Base-by-base conservation (phyloP, 2,797 vertebrate genomes). In the Epinephelus malabaricus region DNA sequence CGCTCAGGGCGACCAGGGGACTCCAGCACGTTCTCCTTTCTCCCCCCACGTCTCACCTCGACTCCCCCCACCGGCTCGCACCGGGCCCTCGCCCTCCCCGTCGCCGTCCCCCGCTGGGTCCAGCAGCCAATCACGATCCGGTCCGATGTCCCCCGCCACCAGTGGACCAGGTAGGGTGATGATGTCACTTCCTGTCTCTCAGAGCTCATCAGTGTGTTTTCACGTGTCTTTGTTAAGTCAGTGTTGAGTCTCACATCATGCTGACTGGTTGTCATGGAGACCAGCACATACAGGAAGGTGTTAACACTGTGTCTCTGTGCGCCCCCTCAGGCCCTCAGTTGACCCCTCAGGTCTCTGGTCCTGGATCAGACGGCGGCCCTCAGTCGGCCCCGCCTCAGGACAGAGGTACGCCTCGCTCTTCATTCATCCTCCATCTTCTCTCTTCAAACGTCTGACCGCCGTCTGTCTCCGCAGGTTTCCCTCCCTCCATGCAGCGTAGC, bases 301-400 rank as follows among this genome's bases (percentile, higher is more conserved):
- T 30, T 58, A 67, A 78, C 51, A 4, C 2, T 11, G 11, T 17
- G 18, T 8, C 40, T 63, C 7, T 67, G 6, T 74, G 43, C 71
- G 2, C n/a, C 61, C 25, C 69, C 3, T 62, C 93, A 98, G 97
- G 97, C 78, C 94, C 95, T 92, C 97, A 97, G 95, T 94, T 97
- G 96, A 94, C 96, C 77, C 95, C 97, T 0, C 97, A 97, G 90
- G 95, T 95, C 76, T 95, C 97, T 45, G 97, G 96, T 89, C 96
- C 95, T 90, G 96, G 97, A 88, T 91, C 97, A 69, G 97, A 98
- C 76, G 93, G 95, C 79, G 96, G 96, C 86, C 95, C 97, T 87
- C 97, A 97, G 91, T 96, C 96, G 19, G 96, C 96, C 89, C 96
- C 98, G 97, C 96, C 96, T 88, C 97, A 97, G 91, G 97, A 98